phyloP scores from a whole-genome alignment of 1,140 invertebrate genomes.

The Copidosoma floridanum region DNA sequence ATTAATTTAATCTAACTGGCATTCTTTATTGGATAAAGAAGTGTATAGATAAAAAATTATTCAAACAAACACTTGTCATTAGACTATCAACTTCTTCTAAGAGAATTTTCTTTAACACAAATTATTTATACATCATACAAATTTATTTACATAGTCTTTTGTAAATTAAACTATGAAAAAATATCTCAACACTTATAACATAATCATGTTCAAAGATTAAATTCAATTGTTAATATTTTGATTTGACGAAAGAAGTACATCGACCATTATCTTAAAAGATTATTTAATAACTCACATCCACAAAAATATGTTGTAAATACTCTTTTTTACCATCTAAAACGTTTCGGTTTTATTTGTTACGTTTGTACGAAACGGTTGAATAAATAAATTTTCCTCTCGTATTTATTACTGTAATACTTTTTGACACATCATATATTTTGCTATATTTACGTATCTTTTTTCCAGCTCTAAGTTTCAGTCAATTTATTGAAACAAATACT shows the following conservation, averaged over 20 bases:
- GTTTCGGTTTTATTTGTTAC: neutral
- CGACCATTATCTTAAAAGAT: neutral
- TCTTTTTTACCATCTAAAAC: slow-evolving; percentile 1
- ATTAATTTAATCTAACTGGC: too few relatives aligned
- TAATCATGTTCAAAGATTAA: neutral
- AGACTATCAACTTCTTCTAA: too few relatives aligned
- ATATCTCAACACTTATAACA: neutral
- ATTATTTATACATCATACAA: slow-evolving; percentile 18
- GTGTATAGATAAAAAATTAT: slow-evolving; percentile 1
- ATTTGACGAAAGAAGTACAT: neutral
- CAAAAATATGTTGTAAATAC: neutral
- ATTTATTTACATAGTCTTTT: slow-evolving; percentile 8
- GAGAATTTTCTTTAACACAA: too few relatives aligned
- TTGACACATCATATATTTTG: neutral
- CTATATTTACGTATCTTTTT: too few relatives aligned
- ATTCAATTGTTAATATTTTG: neutral
- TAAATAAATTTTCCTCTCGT: neutral
- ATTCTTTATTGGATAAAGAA: too few relatives aligned
- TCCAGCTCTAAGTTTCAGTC: too few relatives aligned
- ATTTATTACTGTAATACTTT: neutral
- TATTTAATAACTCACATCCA: too few relatives aligned
- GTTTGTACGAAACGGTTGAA: neutral
- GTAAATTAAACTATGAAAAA: too few relatives aligned
- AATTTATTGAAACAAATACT: too few relatives aligned
- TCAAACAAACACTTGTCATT: neutral